These are phyloP conservation scores for Ranitomeya variabilis DNA, from an alignment of 2,113 vertebrate species.

Conservation along the genomic window DNA sequence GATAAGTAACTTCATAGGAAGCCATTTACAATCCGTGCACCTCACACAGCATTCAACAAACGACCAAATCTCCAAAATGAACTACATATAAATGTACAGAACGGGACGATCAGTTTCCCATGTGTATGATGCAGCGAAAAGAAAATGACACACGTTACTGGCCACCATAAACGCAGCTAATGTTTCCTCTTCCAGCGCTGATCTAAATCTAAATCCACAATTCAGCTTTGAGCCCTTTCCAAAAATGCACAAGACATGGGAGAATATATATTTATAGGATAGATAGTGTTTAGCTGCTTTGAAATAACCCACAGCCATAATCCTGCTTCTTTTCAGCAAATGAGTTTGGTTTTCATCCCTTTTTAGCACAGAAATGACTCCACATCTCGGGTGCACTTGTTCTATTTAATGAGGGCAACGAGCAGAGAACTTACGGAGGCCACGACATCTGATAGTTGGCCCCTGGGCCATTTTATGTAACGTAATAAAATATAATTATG, in stretches of 20 bases:
- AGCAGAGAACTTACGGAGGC: not conserved
- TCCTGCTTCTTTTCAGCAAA: constrained; percentile 8
- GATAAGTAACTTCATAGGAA: too few relatives aligned
- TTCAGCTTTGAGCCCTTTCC: constrained; percentile 37
- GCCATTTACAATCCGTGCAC: too few relatives aligned
- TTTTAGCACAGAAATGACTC: constrained; percentile 18
- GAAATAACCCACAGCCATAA: constrained; percentile 19
- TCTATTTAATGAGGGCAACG: constrained; percentile 25
- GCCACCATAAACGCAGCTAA: not conserved
- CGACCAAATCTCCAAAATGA: not conserved
- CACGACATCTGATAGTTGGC: not conserved
- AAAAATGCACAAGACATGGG: constrained; percentile 25
- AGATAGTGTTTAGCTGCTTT: constrained; percentile 30
- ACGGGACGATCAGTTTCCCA: not conserved
- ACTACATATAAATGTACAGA: not conserved
- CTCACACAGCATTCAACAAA: not conserved
- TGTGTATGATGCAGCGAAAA: not conserved
- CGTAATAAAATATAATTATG: constrained; percentile 35
- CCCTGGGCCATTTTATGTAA: constrained; percentile 16
- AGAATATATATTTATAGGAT: constrained; percentile 26
- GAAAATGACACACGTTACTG: not conserved
- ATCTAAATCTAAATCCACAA: constrained; percentile 11
- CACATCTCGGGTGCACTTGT: not conserved
- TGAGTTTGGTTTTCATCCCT: constrained; percentile 29
- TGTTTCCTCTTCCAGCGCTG: not conserved